Percentiles rank a stretch among this genome's conserved stretches.
Evolutionary conservation across 2,888 invertebrate genomes (phyloP).

Genomic region (Holacanthella duospinosa): DNA sequence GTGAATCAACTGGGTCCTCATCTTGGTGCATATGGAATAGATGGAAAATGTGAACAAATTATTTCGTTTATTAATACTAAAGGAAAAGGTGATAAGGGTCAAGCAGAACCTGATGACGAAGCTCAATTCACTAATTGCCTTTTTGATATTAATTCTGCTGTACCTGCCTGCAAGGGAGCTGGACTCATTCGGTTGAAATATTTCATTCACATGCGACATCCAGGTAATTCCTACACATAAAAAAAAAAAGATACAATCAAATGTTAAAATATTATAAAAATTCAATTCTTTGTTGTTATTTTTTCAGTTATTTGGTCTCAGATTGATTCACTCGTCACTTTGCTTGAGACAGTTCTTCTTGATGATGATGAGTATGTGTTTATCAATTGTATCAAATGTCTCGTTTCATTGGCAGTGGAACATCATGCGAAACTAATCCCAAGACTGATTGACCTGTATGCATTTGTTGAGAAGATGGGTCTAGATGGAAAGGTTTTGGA

Average conservation of each 20-base stretch:
- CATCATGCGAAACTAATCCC: neutral
- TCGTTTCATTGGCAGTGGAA: neutral
- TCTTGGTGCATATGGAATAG: neutral
- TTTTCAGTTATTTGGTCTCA: neutral
- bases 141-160: neutral
- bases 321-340: neutral
- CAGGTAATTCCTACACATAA: neutral
- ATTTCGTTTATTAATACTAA: neutral
- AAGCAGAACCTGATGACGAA: neutral
- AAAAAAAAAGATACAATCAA: neutral
- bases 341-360: neutral
- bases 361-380: neutral
- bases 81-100: neutral
- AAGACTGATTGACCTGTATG: neutral
- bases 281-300: neutral
- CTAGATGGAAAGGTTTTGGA: neutral
- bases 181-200: neutral
- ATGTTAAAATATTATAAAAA: neutral
- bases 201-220: neutral
- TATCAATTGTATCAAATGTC: neutral
- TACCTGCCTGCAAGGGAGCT: neutral
- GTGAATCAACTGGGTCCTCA: neutral
- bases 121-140: neutral
- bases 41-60: neutral
- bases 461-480: neutral